These are phyloP conservation scores for Conger conger DNA, from an alignment of 2,113 vertebrate genomes.

Conservation along the genomic window DNA sequence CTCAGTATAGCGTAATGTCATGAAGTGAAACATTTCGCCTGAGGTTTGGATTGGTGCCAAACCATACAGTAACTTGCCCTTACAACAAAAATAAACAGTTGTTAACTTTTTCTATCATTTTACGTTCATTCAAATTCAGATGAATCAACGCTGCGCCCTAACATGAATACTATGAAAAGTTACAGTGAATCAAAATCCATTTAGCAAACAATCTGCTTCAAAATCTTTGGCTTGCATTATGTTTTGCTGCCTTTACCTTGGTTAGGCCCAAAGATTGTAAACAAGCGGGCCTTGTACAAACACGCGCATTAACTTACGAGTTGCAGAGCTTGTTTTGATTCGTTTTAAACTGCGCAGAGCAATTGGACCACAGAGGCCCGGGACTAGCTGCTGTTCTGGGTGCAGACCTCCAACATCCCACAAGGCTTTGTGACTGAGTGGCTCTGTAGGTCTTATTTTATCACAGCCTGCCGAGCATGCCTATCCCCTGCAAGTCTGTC, in stretches of 20 bases:
- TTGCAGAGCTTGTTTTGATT: slow-evolving; percentile 8
- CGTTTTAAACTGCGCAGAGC: neutral
- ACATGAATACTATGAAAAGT: neutral
- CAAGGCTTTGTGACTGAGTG: neutral
- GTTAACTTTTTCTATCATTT: neutral
- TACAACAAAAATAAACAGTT: neutral
- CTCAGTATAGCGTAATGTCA: neutral
- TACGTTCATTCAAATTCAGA: neutral
- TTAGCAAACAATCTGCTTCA: neutral
- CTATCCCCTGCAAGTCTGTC: neutral
- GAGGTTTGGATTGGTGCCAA: neutral
- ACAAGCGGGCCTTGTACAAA: neutral
- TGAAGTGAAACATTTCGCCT: neutral
- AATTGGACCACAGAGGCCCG: neutral
- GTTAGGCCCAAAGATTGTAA: neutral
- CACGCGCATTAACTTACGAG: neutral
- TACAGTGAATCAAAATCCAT: neutral
- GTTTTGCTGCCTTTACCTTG: neutral
- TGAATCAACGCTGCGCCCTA: neutral
- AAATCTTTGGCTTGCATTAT: neutral
- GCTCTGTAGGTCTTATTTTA: neutral
- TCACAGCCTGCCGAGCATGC: neutral
- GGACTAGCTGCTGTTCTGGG: neutral
- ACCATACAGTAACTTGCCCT: neutral
- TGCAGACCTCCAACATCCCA: too few species aligned